Base-by-base conservation (phyloP, 2,113 vertebrate genomes). In the Tachysurus vachellii region DNA sequence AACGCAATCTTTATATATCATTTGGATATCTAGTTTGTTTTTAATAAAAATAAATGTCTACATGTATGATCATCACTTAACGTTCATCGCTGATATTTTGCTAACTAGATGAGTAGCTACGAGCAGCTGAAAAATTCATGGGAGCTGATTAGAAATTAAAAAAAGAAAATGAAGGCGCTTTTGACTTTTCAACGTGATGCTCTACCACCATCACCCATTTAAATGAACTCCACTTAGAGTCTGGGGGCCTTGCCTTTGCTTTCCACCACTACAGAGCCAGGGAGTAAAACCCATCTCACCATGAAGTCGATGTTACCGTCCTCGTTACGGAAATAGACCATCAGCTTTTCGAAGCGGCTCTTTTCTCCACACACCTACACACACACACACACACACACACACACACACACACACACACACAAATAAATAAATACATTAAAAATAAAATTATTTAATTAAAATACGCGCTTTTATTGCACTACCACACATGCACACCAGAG, bases 271-370 rank as follows among this genome's bases (percentile, higher is more conserved):
- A 36, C 36, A 36, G 36, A 36, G 71, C 4, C 21, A 23, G 21
- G 26, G 5, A 77, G 36, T 36, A 26, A 71, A 9, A 6, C 4
- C 31, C 4, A 28, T 53, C 89, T 96, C 94, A 99, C 98, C 98
- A 97, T 97, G 93, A 98, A 99, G 94, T 99, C 98, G 0, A 99
- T 97, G 94, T 96, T 99, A 92, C 86, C 94, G 75, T 99, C 98
- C 76, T 98, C 97, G 0, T 96, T 96, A 81, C 90, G 92, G 93
- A 99, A 99, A 93, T 96, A 99, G 50, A 99, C 98, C 97, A 99
- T 99, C 85, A 99, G 93, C 90, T 94, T 96, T 93, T 97, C 97
- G 0, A 96, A 96, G 42, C 96, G 94, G 5, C 93, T 94, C 87
- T 93, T 97, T 93, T 98, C 97, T 13, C 95, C 95, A 2, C 96